Evolutionary conservation across 2,888 invertebrate species (phyloP).

Genomic region (Epirrita christyi): DNA sequence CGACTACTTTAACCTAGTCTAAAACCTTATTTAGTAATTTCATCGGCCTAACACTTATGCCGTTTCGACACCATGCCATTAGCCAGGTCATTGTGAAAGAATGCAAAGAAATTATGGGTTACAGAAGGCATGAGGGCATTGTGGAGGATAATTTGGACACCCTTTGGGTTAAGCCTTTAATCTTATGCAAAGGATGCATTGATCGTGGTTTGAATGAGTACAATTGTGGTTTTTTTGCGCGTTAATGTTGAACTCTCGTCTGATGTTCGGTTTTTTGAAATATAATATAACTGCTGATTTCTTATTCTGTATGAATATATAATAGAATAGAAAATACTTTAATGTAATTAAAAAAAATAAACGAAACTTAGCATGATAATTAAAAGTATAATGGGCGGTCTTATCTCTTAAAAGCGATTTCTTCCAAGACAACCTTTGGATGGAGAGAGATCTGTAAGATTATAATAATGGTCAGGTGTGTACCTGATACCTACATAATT

Average conservation of each 20-base stretch:
- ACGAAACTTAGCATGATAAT: no score
- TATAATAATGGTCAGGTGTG: no score
- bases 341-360: no score
- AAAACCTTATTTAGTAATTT: conserved; percentile 23
- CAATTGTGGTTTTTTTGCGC: conserved; percentile 5
- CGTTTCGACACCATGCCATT: conserved; percentile 42
- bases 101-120: conserved; percentile 71
- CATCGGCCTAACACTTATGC: conserved; percentile 42
- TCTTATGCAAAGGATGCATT: conserved; percentile 36
- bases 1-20: background rate
- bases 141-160: conserved; percentile 70
- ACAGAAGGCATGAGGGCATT: conserved; percentile 50
- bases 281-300: no score
- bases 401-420: no score
- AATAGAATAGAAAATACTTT: no score
- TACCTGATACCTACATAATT: no score
- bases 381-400: no score
- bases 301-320: no score
- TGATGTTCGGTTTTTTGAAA: background rate
- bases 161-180: conserved; percentile 50
- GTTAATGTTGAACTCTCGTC: background rate
- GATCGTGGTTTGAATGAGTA: conserved; percentile 24
- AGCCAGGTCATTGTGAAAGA: conserved; percentile 49
- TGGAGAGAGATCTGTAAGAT: no score
- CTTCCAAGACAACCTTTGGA: no score